A percentile compares a stretch with the other conserved stretches of the same genome.
Evolutionary conservation across 2,888 invertebrate genomes (phyloP).

Genomic region (Zygogramma bicolorata): DNA sequence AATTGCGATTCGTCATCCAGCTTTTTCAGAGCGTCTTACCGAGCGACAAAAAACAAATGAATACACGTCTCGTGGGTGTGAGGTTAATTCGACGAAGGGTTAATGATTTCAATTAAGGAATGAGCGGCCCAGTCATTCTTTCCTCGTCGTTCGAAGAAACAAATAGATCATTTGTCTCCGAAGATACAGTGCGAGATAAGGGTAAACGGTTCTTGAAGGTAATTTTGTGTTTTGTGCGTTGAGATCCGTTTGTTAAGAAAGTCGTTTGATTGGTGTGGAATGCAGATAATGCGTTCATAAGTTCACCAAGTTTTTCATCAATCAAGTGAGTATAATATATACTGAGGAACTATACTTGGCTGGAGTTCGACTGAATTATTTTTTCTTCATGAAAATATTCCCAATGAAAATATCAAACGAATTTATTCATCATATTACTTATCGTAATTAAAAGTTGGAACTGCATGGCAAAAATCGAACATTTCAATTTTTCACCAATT

Average conservation of each 20-base stretch:
- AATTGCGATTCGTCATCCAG: conserved; percentile 44
- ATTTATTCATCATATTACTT: too few species aligned
- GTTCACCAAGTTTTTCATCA: background rate
- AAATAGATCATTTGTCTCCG: background rate
- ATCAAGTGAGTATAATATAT: background rate
- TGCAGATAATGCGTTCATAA: background rate
- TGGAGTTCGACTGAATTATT: too few species aligned
- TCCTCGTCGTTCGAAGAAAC: background rate
- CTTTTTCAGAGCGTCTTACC: conserved; percentile 28
- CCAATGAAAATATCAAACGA: too few species aligned
- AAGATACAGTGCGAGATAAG: background rate
- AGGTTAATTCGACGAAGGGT: conserved; percentile 46
- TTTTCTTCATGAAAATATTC: too few species aligned
- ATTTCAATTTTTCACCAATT: too few species aligned
- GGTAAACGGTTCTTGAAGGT: background rate
- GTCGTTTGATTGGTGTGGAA: background rate
- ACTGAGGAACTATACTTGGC: too few species aligned
- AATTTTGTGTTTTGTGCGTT: background rate
- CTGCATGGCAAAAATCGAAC: too few species aligned
- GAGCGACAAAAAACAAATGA: conserved; percentile 39
- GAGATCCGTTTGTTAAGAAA: background rate
- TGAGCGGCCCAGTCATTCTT: conserved; percentile 27
- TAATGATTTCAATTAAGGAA: conserved; percentile 46
- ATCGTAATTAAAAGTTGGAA: too few species aligned
- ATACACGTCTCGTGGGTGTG: conserved; percentile 41